A percentile compares a stretch with the other conserved stretches of the same genome.
phyloP scores from a whole-genome alignment of 1,140 invertebrate species.

The Drosophila lini region DNA sequence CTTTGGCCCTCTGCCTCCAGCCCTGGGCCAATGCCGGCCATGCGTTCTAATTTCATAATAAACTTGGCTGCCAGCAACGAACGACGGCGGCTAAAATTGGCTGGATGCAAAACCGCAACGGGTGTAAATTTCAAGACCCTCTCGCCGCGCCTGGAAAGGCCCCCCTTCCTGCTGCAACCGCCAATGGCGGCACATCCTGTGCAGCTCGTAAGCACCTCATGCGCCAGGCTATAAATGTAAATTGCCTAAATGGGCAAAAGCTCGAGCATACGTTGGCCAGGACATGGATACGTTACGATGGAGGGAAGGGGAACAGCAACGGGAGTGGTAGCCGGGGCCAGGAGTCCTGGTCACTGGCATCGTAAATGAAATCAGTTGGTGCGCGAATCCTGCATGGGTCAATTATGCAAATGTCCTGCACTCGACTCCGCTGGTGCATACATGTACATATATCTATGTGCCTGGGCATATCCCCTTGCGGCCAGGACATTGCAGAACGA shows the following conservation, averaged over 20 bases:
- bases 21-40: slow-evolving; percentile 34
- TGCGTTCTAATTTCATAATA: slow-evolving; percentile 81
- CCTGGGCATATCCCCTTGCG: slow-evolving; percentile 19
- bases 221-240: slow-evolving; percentile 82
- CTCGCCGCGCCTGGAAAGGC: neutral
- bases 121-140: slow-evolving; percentile 74
- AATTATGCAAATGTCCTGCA: slow-evolving; percentile 78
- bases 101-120: slow-evolving; percentile 73
- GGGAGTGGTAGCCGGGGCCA: neutral
- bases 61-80: slow-evolving; percentile 67
- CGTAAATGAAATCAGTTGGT: slow-evolving; percentile 83
- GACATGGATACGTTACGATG: slow-evolving; percentile 56
- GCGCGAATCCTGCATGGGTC: slow-evolving; percentile 82
- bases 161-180: slow-evolving; percentile 26
- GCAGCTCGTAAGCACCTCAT: slow-evolving; percentile 82
- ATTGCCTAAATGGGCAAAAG: slow-evolving; percentile 82
- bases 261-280: slow-evolving; percentile 78
- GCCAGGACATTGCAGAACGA: slow-evolving; percentile 61
- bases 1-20: slow-evolving; percentile 1
- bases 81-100: slow-evolving; percentile 61
- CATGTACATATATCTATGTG: slow-evolving; percentile 16
- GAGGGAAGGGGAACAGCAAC: neutral
- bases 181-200: slow-evolving; percentile 77
- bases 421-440: slow-evolving; percentile 36
- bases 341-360: slow-evolving; percentile 25